phyloP scores from a whole-genome alignment of 2,113 vertebrate species.

The Coracopsis vasa region DNA sequence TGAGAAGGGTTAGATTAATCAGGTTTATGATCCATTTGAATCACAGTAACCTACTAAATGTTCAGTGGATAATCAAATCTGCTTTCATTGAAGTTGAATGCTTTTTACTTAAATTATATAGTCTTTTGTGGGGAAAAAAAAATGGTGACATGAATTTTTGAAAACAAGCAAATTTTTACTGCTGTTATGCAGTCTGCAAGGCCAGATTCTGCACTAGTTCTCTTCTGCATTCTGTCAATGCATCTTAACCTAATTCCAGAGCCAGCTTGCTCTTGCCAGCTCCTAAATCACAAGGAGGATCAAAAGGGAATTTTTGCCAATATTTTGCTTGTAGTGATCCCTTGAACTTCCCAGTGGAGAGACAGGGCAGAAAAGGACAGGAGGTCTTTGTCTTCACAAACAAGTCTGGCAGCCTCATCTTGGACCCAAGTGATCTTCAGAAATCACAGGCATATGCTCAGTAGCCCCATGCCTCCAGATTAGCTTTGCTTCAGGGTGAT shows the following conservation, averaged over 20 bases:
- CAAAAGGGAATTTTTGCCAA: neutral
- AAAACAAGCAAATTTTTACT: neutral
- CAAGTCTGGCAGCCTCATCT: neutral
- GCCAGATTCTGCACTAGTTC: neutral
- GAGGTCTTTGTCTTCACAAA: neutral
- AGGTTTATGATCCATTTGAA: neutral
- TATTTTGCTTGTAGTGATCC: neutral
- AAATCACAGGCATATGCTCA: neutral
- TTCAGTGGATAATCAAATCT: neutral
- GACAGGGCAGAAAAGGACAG: neutral
- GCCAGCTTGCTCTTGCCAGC: neutral
- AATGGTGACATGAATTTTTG: neutral
- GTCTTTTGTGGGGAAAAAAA: neutral
- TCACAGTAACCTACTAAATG: neutral
- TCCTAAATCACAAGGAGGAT: neutral
- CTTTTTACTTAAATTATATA: neutral
- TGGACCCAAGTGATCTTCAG: neutral
- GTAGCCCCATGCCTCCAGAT: neutral
- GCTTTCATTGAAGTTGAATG: neutral
- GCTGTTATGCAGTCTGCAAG: neutral
- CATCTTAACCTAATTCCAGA: neutral
- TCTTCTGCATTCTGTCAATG: neutral
- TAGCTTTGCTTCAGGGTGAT: neutral
- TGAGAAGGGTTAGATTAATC: neutral
- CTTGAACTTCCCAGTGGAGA: neutral